A percentile compares a stretch with the other conserved stretches of the same genome.
Conservation (phyloP, 1,140 invertebrate genomes). For the Dendroctonus ponderosae region DNA sequence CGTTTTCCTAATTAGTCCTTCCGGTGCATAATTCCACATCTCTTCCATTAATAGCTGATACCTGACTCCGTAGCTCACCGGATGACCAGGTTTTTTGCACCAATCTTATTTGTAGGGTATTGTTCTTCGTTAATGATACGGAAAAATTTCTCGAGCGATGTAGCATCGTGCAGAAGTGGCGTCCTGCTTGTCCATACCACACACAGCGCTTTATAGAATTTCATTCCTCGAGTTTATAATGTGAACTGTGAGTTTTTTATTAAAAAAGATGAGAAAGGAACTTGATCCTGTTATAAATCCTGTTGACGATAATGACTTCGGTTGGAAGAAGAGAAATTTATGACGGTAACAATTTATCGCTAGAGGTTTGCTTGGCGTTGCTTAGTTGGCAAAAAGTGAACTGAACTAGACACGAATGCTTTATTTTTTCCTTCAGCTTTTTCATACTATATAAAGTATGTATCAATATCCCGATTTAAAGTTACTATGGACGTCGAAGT, state of each 20-base stretch:
- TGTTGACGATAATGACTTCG: conserved; percentile 5
- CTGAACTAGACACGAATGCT: no score
- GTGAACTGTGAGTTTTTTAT: conserved; percentile 4
- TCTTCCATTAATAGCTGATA: no score
- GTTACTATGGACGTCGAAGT: no score
- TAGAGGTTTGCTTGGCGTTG: no score
- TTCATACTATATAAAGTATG: no score
- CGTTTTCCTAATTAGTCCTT: no score
- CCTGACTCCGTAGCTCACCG: neutral
- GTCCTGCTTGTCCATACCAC: conserved; percentile 8
- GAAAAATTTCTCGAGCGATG: conserved; percentile 11
- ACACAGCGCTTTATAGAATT: conserved; percentile 13
- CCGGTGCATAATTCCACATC: no score
- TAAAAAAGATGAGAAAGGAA: conserved; percentile 18
- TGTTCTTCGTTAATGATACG: conserved; percentile 23
- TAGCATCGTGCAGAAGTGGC: conserved; percentile 8
- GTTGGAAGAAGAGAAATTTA: neutral
- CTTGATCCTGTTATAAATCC: conserved; percentile 13
- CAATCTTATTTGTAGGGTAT: conserved; percentile 18
- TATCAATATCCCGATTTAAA: no score
- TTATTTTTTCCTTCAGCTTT: no score
- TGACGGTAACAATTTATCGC: no score
- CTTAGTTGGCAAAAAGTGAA: no score
- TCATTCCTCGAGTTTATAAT: conserved; percentile 1
- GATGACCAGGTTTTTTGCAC: conserved; percentile 10